A percentile compares a stretch with the other conserved stretches of the same genome.
Conservation (phyloP, 2,113 vertebrate genomes). For the Ictidomys tridecemlineatus region DNA sequence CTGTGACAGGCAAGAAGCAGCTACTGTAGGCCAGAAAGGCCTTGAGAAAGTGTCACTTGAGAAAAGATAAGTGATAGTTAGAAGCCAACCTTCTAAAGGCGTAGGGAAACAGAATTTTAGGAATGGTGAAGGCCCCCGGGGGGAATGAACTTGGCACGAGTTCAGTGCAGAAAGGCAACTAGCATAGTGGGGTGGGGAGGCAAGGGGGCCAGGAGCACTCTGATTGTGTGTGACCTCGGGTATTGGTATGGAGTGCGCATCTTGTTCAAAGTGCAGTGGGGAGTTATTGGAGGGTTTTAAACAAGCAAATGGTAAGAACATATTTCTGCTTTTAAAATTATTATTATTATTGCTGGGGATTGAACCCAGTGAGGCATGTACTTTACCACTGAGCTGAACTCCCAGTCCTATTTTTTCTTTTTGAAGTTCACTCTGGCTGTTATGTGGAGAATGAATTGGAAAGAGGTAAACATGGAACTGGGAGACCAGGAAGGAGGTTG, state of each 20-base stretch:
- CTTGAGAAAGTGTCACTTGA: neutral
- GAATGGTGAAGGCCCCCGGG: neutral
- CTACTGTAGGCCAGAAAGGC: neutral
- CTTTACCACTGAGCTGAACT: neutral
- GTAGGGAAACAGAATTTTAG: neutral
- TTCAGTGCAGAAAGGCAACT: neutral
- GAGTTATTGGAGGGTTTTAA: constrained; percentile 6
- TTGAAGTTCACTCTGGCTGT: neutral
- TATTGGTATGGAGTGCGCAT: neutral
- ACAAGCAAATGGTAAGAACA: neutral
- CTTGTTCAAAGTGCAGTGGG: neutral
- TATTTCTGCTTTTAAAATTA: constrained; percentile 23
- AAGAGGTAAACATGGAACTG: neutral
- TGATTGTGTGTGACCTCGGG: neutral
- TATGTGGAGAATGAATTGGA: neutral
- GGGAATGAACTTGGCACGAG: neutral
- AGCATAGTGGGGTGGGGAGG: neutral
- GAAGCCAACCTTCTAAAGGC: neutral
- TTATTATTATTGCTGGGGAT: neutral
- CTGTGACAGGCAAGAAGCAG: neutral
- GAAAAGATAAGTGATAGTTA: neutral
- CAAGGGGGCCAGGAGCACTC: neutral
- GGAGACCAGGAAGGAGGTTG: neutral
- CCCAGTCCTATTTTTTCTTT: neutral
- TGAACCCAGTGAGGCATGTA: neutral